Evolutionary conservation across 2,797 vertebrate genomes (phyloP), one percentile per base, ranked within the genome.

Genomic region (Sebastes hubbsi): DNA sequence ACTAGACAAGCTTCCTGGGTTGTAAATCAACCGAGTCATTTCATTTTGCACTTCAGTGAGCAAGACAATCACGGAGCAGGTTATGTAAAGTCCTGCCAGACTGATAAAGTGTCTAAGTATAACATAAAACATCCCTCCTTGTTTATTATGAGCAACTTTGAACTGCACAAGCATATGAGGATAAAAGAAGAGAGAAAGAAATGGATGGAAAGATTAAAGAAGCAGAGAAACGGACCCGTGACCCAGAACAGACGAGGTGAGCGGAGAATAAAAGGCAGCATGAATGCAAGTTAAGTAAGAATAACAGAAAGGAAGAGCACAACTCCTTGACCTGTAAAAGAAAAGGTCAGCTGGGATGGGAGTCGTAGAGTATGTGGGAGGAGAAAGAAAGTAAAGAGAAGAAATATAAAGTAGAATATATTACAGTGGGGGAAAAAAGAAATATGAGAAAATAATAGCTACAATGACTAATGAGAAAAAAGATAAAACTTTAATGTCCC

Each of bases 401-500:
- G 46, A 24, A 25, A 58, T 22, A n/a, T 30, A 24, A 73, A 64
- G 56, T 3, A 34, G 13, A 22, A 38, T 14, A 58, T 36, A 72
- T 56, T 29, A 54, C 12, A 10, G 18, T 22, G 24, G 22, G 36
- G 5, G 56, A 56, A 56, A 61, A 34, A 71, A n/a, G 32, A 34
- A 60, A 82, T 10, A 64, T 3, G 1, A 66, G 36, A 73, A 85
- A 85, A 71, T 67, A 78, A 77, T 65, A 75, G 54, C 27, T 42
- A 12, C n/a, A 78, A 11, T 75, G 72, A 88, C 32, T 77, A 77
- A 90, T 87, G 80, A 80, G 34, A 73, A 65, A 52, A 49, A 74
- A 58, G 42, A 76, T 90, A 22, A 84, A 91, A 88, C 59, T 92
- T 84, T 83, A 77, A 91, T 85, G 79, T 62, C 3, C 74, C 84